phyloP scores from a whole-genome alignment of 2,113 vertebrate species.

The Mus spicilegus region DNA sequence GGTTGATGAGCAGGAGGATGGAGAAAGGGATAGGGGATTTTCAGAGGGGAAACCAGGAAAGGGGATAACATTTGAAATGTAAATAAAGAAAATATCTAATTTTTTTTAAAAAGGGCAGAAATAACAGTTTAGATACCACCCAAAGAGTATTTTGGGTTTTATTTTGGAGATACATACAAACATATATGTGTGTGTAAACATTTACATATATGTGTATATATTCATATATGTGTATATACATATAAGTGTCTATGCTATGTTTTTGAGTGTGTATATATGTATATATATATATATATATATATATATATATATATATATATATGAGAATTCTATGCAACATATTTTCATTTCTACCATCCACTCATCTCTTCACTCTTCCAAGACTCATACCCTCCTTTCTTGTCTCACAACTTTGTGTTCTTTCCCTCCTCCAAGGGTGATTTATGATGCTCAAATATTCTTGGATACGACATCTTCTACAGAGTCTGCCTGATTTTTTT shows the following conservation, averaged over 20 bases:
- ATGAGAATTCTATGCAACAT: not conserved
- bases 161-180: not conserved
- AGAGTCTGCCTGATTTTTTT: not conserved
- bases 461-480: not conserved
- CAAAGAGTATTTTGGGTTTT: not conserved
- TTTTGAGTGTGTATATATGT: no score
- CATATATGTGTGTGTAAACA: not conserved
- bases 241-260: no score
- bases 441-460: not conserved
- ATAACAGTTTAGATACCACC: not conserved
- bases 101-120: not conserved
- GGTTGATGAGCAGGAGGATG: no score
- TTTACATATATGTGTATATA: not conserved
- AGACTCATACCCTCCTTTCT: no score
- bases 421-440: not conserved
- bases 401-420: not conserved
- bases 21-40: no score
- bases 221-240: not conserved
- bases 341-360: not conserved
- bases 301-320: accelerated
- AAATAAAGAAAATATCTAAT: no score
- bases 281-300: no score
- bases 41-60: no score
- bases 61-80: no score
- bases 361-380: not conserved